Conservation (phyloP, 92 coral and sea anemone species). For the Porites cylindrica region DNA sequence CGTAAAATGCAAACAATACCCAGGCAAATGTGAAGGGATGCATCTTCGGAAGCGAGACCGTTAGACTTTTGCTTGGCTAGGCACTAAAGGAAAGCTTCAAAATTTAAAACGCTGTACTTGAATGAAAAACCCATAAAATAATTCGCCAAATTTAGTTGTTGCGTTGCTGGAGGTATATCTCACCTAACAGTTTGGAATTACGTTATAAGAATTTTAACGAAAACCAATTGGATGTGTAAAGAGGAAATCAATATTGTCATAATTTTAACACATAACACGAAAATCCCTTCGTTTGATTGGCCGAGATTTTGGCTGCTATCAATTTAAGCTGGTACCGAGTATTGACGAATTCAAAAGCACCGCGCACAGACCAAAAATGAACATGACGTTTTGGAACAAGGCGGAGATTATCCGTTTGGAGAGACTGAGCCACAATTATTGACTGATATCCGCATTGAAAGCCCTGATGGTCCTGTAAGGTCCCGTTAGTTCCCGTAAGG, state of each 20-base stretch:
- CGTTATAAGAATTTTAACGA: slow-evolving; percentile 22
- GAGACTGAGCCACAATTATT: too few species aligned
- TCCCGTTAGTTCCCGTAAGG: too few species aligned
- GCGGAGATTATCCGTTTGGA: too few species aligned
- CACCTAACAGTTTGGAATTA: slow-evolving; percentile 41
- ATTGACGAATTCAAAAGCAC: neutral
- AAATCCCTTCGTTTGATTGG: slow-evolving; percentile 19
- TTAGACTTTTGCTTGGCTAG: slow-evolving; percentile 11
- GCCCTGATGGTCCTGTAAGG: too few species aligned
- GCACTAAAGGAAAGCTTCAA: neutral
- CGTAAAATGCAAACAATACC: slow-evolving; percentile 32
- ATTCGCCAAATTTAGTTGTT: slow-evolving; percentile 34
- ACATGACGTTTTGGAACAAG: neutral
- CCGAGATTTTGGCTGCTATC: neutral
- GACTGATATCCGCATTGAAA: too few species aligned
- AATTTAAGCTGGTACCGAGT: slow-evolving; percentile 31
- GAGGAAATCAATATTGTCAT: neutral
- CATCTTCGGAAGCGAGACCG: slow-evolving; percentile 13
- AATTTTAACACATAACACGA: neutral
- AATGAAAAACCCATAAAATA: slow-evolving; percentile 18
- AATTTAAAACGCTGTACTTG: neutral
- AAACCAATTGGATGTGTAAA: slow-evolving; percentile 30
- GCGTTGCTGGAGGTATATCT: slow-evolving; percentile 38
- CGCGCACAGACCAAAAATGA: neutral
- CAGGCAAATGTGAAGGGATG: slow-evolving; percentile 30